Evolutionary conservation across 2,888 invertebrate species (phyloP).

Genomic region (Vanessa cardui): DNA sequence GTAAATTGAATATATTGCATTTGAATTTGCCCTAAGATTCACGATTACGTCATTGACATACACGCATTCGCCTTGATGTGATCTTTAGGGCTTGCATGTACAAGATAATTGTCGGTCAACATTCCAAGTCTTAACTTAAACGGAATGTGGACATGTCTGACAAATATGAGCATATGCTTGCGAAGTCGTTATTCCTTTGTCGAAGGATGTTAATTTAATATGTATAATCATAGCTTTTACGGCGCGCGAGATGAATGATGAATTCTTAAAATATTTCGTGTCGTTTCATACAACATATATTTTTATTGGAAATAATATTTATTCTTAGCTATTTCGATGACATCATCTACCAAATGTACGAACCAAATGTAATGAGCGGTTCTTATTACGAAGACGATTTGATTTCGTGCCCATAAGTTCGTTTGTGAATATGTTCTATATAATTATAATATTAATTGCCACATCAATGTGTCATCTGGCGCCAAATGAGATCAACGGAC

Average conservation of each 20-base stretch:
- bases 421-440: constrained; percentile 29
- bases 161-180: constrained; percentile 17
- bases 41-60: constrained; percentile 21
- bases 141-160: constrained; percentile 27
- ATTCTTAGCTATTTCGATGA: constrained; percentile 16
- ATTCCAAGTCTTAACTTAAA: constrained; percentile 33
- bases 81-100: constrained; percentile 34
- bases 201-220: constrained; percentile 16
- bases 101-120: constrained; percentile 33
- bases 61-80: constrained; percentile 26
- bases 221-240: constrained; percentile 5
- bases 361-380: constrained; percentile 18
- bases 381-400: constrained; percentile 16
- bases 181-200: constrained; percentile 22
- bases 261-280: neutral
- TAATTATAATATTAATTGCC: constrained; percentile 31
- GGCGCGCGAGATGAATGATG: neutral
- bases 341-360: constrained; percentile 27
- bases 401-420: constrained; percentile 13
- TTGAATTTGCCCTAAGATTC: constrained; percentile 17
- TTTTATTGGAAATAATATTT: neutral
- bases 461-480: constrained; percentile 41
- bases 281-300: neutral
- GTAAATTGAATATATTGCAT: constrained; percentile 8
- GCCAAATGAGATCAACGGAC: constrained; percentile 38